Base-by-base conservation (phyloP, 2,888 invertebrate species). In the Protodeltote pygarga region DNA sequence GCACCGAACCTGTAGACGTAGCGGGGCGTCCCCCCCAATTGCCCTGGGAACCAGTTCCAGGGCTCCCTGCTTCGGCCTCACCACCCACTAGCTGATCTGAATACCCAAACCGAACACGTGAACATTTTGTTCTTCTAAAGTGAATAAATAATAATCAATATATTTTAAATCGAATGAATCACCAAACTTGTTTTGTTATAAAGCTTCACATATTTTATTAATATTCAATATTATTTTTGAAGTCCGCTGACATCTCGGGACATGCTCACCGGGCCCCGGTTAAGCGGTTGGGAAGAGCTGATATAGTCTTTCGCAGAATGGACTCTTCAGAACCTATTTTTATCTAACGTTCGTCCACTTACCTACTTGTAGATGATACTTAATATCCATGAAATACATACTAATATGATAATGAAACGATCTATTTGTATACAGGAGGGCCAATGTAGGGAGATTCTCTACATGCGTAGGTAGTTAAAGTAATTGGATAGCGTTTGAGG, bases 71-170 rank as follows among this genome's bases (percentile, higher is more conserved):
- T 24, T 90, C 92, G 8, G 66, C 73, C 53, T 90, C 92, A 46
- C 89, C 91, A 77, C 79, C 85, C 75, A 91, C 89, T 80, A 91
- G 83, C 77, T 91, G 92, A 89, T 92, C 92, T 92, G 75, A 50
- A 81, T 77, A 49, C 75, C 82, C 79, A 75, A 79, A 68, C 60
- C 51, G 66, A 57, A 55, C 44, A 41, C 33, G 34, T 50, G 42
- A 60, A 53, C 17, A 10, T 23, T 14, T 10, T 20, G 6, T 34
- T 24, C 16, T 24, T 24, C 9, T 14, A n/a, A 29, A 3, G n/a
- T 35, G 1, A 19, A n/a, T n/a, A n/a, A n/a, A n/a, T n/a, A n/a
- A n/a, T n/a, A n/a, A n/a, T n/a, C n/a, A n/a, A n/a, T n/a, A n/a
- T n/a, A n/a, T n/a, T n/a, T n/a, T n/a, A n/a, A n/a, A n/a, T n/a